phyloP scores from a whole-genome alignment of 2,113 vertebrate species.

The Caranx melampygus region DNA sequence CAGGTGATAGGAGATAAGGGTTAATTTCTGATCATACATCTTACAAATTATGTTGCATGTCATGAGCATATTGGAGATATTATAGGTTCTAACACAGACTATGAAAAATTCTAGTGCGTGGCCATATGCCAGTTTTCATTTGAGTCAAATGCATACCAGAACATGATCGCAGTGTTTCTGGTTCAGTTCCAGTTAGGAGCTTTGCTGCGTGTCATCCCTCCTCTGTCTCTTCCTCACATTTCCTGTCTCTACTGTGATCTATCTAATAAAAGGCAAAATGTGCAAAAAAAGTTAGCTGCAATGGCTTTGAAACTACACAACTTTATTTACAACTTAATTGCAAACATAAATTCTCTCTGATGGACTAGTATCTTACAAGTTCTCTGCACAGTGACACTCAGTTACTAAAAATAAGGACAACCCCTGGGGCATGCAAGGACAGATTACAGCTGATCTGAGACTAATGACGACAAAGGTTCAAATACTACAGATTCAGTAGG shows the following conservation, averaged over 20 bases:
- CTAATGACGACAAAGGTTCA: not conserved
- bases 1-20: too few relatives aligned
- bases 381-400: not conserved
- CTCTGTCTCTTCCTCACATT: not conserved
- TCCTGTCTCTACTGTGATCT: not conserved
- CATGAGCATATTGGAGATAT: too few relatives aligned
- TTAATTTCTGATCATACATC: too few relatives aligned
- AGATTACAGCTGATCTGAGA: constrained; percentile 11
- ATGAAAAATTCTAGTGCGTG: not conserved
- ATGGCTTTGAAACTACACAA: not conserved
- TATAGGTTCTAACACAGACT: not conserved
- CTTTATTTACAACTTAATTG: not conserved
- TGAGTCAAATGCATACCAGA: not conserved
- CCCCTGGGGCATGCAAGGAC: not conserved
- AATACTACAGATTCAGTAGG: not conserved
- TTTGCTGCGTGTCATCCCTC: not conserved
- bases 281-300: not conserved
- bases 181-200: not conserved
- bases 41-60: too few relatives aligned
- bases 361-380: not conserved
- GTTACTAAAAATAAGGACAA: constrained; percentile 32
- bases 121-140: not conserved
- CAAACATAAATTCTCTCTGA: not conserved
- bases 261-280: not conserved
- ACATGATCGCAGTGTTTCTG: not conserved